A percentile compares a stretch with the other conserved stretches of the same genome.
Conservation (phyloP, 2,888 invertebrate species). For the Argyresthia goedartella region DNA sequence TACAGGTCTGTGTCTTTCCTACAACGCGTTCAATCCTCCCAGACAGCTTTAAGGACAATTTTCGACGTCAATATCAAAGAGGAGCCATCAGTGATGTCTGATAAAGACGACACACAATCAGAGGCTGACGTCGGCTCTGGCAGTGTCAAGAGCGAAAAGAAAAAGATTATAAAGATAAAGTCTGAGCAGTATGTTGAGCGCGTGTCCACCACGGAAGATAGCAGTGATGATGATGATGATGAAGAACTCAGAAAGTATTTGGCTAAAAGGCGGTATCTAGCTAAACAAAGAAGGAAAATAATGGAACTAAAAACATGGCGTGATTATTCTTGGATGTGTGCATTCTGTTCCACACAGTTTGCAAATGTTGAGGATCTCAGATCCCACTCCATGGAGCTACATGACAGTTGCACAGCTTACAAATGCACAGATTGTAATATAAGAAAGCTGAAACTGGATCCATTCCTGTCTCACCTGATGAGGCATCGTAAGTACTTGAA, state of each 20-base stretch:
- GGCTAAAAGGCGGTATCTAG: not conserved
- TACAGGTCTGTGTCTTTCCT: conserved; percentile 47
- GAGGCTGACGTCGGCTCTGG: not conserved
- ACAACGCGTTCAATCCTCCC: conserved; percentile 10
- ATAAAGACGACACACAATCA: not conserved
- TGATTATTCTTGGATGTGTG: conserved; percentile 2
- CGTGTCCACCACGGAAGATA: too few relatives aligned
- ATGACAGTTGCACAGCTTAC: conserved; percentile 72
- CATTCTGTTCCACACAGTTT: not conserved
- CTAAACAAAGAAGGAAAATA: not conserved
- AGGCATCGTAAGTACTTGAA: conserved; percentile 72
- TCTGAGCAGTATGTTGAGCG: not conserved
- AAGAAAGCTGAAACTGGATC: conserved; percentile 33
- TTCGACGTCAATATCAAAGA: not conserved
- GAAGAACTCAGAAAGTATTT: not conserved
- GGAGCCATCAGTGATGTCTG: not conserved
- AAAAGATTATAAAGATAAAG: not conserved
- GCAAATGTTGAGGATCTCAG: not conserved
- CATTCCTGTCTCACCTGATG: conserved; percentile 71
- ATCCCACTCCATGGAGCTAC: conserved; percentile 70
- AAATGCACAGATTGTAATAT: conserved; percentile 73
- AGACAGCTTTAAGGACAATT: not conserved
- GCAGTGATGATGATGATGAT: not conserved
- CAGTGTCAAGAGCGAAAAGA: not conserved
- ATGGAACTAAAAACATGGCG: not conserved